A percentile compares a stretch with the other conserved stretches of the same genome.
These are phyloP conservation scores for Hydractinia echinata DNA, from an alignment of 30 jellyfish, hydroid and myxozoan species.

Conservation along the genomic window DNA sequence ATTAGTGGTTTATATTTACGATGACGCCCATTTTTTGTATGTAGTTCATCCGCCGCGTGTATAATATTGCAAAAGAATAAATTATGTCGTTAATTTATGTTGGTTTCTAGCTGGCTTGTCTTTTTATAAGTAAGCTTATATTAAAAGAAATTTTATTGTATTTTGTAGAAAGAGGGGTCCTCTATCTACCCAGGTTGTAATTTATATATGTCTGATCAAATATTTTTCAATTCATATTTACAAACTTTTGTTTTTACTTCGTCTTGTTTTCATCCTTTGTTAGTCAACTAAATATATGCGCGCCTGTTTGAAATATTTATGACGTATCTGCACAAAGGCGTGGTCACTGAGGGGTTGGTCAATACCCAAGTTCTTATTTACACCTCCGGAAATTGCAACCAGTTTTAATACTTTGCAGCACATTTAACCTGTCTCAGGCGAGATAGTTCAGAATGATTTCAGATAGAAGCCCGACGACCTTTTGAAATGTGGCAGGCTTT, in stretches of 20 bases:
- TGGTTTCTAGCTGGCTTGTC: not conserved
- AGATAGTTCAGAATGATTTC: too few relatives aligned
- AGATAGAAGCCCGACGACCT: too few relatives aligned
- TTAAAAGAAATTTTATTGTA: conserved; percentile 9
- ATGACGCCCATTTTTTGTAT: not conserved
- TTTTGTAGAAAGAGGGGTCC: conserved; percentile 4
- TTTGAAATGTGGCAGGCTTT: too few relatives aligned
- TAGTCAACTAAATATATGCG: too few relatives aligned
- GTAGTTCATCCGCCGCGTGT: conserved; percentile 1
- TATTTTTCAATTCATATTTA: not conserved
- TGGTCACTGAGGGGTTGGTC: too few relatives aligned
- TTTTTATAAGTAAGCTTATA: conserved; percentile 15
- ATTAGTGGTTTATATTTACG: not conserved
- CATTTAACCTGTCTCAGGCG: too few relatives aligned
- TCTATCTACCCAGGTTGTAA: not conserved
- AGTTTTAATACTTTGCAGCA: too few relatives aligned
- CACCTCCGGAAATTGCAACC: too few relatives aligned
- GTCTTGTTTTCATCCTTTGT: not conserved
- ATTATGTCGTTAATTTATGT: conserved; percentile 37
- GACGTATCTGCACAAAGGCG: too few relatives aligned
- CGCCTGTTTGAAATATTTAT: too few relatives aligned
- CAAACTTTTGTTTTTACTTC: not conserved
- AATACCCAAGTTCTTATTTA: too few relatives aligned
- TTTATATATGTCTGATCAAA: conserved; percentile 11
- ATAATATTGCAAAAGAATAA: conserved; percentile 30